Evolutionary conservation across 2,888 invertebrate species (phyloP), one percentile per base, ranked within the genome.

Genomic region (Euplexia lucipara): DNA sequence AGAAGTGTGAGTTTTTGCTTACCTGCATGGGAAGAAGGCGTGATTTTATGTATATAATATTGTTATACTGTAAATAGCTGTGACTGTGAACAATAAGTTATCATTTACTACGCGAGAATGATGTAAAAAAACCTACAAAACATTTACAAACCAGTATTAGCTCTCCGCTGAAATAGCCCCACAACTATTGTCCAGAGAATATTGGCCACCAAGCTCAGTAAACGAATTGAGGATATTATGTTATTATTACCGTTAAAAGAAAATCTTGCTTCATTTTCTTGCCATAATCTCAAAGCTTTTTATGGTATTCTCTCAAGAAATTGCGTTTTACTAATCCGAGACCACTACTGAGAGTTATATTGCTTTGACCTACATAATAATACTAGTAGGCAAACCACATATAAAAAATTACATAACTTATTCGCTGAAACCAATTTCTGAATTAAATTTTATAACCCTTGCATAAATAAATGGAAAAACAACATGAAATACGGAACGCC

Each of bases 371-470:
- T 30, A 72, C 41, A 58, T 75, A 74, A 74, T 52, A 74, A 75
- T 45, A 48, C 63, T 22, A 53, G 57, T 30, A 6, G 18, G 16
- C 30, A 64, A 64, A 44, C 39, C 61, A 37, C 56, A 61, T 51
- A 75, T 56, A 39, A 64, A 64, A 79, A 74, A 59, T 60, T 70
- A 66, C 66, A 73, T 73, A 20, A 58, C 45, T 68, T 41, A 77
- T 53, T 59, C 52, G 39, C 37, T 26, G 48, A 70, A 61, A 70
- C 65, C 80, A 74, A 79, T 80, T 68, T 58, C 67, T 48, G 70
- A 80, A 78, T 80, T 74, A 79, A 77, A 79, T 49, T 79, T 80
- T 80, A 79, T 61, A 77, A 58, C 80, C 54, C 26, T 65, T 57
- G 58, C 66, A 70, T 80, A 70, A 74, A 80, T 80, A 80, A 79